These are phyloP conservation scores for Rhagophthalmus giganteus DNA, from an alignment of 2,888 invertebrate genomes.

Conservation along the genomic window DNA sequence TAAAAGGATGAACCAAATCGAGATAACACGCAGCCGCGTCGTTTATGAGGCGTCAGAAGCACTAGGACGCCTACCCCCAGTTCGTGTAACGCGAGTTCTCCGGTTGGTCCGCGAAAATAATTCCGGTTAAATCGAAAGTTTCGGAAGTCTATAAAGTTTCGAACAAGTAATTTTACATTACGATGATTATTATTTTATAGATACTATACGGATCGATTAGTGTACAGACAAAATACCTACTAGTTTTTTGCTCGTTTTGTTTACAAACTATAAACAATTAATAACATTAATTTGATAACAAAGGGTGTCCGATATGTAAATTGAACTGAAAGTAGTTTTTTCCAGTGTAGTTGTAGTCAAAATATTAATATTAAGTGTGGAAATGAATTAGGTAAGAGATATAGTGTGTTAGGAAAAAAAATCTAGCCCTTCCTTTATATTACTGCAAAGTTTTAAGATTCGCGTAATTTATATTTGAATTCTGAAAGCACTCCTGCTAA, in stretches of 20 bases:
- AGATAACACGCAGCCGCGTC: constrained; percentile 33
- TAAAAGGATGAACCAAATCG: constrained; percentile 24
- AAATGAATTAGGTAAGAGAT: no score
- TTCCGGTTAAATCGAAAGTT: constrained; percentile 15
- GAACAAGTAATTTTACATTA: constrained; percentile 4
- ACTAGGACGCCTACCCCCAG: constrained; percentile 34
- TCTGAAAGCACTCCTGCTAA: background rate
- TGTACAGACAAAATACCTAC: no score
- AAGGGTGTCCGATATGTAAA: no score
- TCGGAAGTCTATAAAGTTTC: constrained; percentile 2
- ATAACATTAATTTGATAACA: no score
- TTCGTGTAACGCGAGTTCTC: constrained; percentile 30
- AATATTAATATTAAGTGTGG: no score
- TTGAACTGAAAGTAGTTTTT: no score
- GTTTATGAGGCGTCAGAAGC: constrained; percentile 33
- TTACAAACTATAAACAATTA: background rate
- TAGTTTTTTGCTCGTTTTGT: constrained; percentile 1
- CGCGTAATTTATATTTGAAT: no score
- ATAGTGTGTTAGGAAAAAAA: no score
- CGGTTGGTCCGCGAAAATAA: constrained; percentile 23
- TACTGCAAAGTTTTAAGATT: background rate
- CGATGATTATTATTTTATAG: no score
- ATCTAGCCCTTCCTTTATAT: background rate
- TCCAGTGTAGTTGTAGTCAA: no score
- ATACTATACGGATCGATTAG: no score